Conservation (phyloP, 2,113 vertebrate genomes). For the Aptenodytes forsteri region DNA sequence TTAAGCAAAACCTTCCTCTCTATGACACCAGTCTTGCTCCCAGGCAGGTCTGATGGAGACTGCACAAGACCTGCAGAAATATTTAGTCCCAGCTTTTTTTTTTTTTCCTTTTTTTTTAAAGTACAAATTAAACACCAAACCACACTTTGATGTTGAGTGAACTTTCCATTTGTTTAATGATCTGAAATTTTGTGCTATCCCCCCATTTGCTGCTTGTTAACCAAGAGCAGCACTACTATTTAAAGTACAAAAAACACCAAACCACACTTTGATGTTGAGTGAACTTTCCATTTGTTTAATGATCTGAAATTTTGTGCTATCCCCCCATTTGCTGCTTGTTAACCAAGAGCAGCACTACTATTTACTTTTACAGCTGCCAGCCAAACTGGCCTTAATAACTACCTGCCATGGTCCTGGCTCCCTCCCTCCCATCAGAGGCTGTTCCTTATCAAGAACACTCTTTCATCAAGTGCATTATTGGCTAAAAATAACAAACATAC, state of each 20-base stretch:
- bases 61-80: neutral
- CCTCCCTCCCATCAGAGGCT: neutral
- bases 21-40: neutral
- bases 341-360: neutral
- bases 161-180: conserved; percentile 8
- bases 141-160: neutral
- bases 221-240: neutral
- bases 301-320: conserved; percentile 8
- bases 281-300: conserved; percentile 16
- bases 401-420: neutral
- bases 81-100: neutral
- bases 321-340: neutral
- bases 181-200: neutral
- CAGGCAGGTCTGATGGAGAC: neutral
- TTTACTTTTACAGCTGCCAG: conserved; percentile 20
- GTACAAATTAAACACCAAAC: neutral
- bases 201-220: conserved; percentile 10
- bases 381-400: conserved; percentile 9
- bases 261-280: neutral
- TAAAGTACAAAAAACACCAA: neutral
- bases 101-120: neutral
- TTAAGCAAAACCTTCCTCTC: neutral
- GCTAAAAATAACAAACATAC: conserved; percentile 30
- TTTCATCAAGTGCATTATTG: conserved; percentile 2
- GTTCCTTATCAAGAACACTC: conserved; percentile 19